These are phyloP conservation scores for Hyla sarda DNA, from an alignment of 2,113 vertebrate species.

Conservation along the genomic window DNA sequence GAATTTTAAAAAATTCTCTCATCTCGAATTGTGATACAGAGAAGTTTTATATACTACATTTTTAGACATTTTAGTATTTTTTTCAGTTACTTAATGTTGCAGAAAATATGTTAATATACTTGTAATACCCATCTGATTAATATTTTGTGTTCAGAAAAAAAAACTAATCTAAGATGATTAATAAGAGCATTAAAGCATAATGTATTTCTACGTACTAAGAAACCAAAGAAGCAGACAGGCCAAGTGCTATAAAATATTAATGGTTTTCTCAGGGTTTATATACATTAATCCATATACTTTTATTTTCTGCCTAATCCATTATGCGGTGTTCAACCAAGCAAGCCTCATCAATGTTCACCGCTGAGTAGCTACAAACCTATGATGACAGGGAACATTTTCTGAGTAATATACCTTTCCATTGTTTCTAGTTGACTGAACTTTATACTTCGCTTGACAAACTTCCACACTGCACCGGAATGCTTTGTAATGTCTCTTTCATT, in stretches of 20 bases:
- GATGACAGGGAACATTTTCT: constrained; percentile 56
- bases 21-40: neutral
- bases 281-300: constrained; percentile 49
- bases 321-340: constrained; percentile 44
- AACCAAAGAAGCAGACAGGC: neutral
- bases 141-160: neutral
- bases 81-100: neutral
- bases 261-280: constrained; percentile 44
- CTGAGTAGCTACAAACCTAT: constrained; percentile 51
- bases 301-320: constrained; percentile 42
- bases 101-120: constrained; percentile 13
- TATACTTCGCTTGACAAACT: constrained; percentile 53
- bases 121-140: neutral
- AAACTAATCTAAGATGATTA: neutral
- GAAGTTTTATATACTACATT: neutral
- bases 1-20: too few species aligned
- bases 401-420: constrained; percentile 54
- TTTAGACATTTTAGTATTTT: neutral
- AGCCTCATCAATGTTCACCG: constrained; percentile 56
- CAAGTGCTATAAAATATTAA: constrained; percentile 37
- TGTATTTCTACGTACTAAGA: neutral
- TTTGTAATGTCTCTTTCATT: constrained; percentile 51
- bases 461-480: constrained; percentile 27
- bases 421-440: constrained; percentile 50
- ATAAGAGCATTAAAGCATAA: neutral